Evolutionary conservation across 2,888 invertebrate genomes (phyloP).

Genomic region (Eristalis arbustorum): DNA sequence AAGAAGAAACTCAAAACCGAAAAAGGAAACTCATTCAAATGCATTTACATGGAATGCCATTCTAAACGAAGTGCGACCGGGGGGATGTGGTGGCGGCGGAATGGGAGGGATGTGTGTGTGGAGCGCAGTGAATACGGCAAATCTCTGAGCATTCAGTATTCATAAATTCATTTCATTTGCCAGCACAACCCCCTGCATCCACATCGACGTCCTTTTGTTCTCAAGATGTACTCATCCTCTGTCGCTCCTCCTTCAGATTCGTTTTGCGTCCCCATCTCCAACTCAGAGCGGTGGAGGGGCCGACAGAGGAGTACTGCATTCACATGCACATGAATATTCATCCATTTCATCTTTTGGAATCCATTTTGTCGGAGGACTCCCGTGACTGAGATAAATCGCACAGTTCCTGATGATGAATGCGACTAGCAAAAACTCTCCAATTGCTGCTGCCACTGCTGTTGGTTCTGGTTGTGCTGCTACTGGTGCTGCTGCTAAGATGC

Average conservation of each 20-base stretch:
- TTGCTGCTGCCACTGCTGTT: neutral
- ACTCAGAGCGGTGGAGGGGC: too few relatives aligned
- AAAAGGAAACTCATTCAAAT: conserved; percentile 45
- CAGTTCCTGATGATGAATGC: conserved; percentile 64
- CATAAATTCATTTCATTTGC: conserved; percentile 60
- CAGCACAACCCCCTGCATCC: neutral
- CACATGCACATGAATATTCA: conserved; percentile 66
- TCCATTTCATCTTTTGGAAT: conserved; percentile 63
- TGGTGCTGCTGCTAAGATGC: conserved; percentile 30
- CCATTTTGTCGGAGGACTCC: conserved; percentile 61
- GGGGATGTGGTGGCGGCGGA: neutral
- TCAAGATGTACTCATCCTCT: conserved; percentile 16
- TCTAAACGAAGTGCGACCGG: neutral
- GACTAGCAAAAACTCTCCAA: conserved; percentile 45
- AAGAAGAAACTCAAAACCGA: conserved; percentile 2
- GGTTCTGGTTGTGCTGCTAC: neutral
- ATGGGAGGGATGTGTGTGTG: neutral
- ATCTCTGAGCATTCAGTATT: conserved; percentile 54
- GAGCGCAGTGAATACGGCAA: conserved; percentile 16
- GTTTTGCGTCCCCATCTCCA: neutral
- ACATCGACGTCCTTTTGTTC: conserved; percentile 25
- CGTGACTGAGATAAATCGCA: conserved; percentile 68
- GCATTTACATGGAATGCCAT: conserved; percentile 37
- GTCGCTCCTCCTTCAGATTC: neutral
- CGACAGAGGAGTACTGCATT: conserved; percentile 20